Percentiles rank a stretch among this genome's conserved stretches.
Conservation (phyloP, 2,888 invertebrate genomes). For the Platycheirus albimanus region DNA sequence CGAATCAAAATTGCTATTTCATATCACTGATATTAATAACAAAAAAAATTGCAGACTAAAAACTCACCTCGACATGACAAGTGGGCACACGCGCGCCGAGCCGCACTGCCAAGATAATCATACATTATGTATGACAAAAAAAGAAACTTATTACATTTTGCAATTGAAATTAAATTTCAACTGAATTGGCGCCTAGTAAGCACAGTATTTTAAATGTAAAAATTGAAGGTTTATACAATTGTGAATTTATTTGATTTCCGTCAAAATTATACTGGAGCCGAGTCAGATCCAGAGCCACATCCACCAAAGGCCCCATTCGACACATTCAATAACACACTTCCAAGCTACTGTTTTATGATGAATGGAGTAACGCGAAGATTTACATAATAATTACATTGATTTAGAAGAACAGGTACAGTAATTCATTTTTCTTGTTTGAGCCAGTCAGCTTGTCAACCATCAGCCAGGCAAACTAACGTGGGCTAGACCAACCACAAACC, state of each 20-base stretch:
- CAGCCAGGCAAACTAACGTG: constrained; percentile 37
- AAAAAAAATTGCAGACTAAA: constrained; percentile 6
- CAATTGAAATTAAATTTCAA: constrained; percentile 2
- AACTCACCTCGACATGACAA: constrained; percentile 12
- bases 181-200: constrained; percentile 44
- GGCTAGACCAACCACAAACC: constrained; percentile 22
- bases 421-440: constrained; percentile 52
- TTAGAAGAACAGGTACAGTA: constrained; percentile 60
- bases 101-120: constrained; percentile 21
- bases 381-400: constrained; percentile 70
- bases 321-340: constrained; percentile 38
- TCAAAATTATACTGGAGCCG: constrained; percentile 28
- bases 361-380: constrained; percentile 52
- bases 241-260: constrained; percentile 49
- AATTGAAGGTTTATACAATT: constrained; percentile 35
- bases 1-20: too few relatives aligned
- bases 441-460: constrained; percentile 35
- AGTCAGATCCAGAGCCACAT: too few relatives aligned
- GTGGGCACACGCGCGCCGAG: constrained; percentile 50
- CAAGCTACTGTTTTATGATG: constrained; percentile 61
- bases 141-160: constrained; percentile 15
- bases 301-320: constrained; percentile 13
- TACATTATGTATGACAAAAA: background rate
- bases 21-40: too few relatives aligned
- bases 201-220: constrained; percentile 6